Base-by-base conservation (phyloP, 1,140 invertebrate species). In the Bombus superbus region DNA sequence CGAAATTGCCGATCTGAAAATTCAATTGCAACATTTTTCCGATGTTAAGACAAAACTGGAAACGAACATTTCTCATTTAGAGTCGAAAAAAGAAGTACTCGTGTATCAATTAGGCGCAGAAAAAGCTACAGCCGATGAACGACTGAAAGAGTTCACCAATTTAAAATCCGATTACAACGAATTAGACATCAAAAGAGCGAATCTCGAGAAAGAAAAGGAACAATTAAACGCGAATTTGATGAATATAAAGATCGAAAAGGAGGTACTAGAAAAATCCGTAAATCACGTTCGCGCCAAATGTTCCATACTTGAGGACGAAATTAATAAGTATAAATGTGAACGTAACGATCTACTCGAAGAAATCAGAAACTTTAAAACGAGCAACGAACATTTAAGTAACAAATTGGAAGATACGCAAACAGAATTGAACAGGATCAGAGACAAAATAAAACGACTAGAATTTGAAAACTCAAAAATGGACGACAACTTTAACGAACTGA, bases 191-290 rank as follows among this genome's bases (percentile, higher is more conserved):
- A 68, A 90, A 69, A 86, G 74, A n/a, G 62, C 80, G 42, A 40
- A 78, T 38, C 35, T 90, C 13, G 68, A 59, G n/a, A 83, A 77
- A 3, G 89, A 91, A n/a, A 92, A 81, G 71, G 73, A 90, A 62
- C 85, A 77, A 81, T 81, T 90, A 9, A 76, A 72, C n/a, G 3
- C 9, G 9, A 64, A 90, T 47, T 78, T 92, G n/a, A 69, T 53
- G 40, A 73, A 76, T 66, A 42, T 68, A 59, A 82, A n/a, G 25
- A n/a, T 66, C 10, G 74, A 86, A 15, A 88, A 83, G 28, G 86
- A 87, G 62, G 59, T 59, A 1, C 32, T 84, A 2, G 57, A 74
- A 6, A 32, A 64, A 25, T 68, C 83, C 38, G 28, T 77, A 59
- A 53, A 47, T 53, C 75, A 85, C 13, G 40, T 66, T 32, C 64